Conservation (phyloP, 1,140 invertebrate genomes). For the Neodiprion lecontei region DNA sequence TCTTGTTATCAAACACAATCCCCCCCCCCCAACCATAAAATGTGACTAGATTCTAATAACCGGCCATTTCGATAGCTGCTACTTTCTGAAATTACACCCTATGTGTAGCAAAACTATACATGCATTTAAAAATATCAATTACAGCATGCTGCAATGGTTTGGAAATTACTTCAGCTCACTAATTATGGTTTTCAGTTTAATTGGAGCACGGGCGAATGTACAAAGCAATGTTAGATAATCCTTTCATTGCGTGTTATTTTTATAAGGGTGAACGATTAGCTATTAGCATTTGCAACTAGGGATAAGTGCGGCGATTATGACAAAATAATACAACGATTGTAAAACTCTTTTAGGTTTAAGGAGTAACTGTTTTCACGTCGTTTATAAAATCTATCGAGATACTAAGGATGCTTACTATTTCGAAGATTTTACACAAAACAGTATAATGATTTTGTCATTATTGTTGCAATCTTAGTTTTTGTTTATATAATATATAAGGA, state of each 20-base stretch:
- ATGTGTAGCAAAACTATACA: neutral
- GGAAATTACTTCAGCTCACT: conserved; percentile 42
- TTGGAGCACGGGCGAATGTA: conserved; percentile 64
- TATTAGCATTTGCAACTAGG: neutral
- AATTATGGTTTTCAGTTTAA: conserved; percentile 53
- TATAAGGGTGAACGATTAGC: conserved; percentile 47
- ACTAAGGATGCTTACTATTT: neutral
- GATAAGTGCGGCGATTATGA: neutral
- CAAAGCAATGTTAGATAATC: conserved; percentile 60
- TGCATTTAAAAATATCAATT: neutral
- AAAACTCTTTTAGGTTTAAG: neutral
- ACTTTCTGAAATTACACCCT: neutral
- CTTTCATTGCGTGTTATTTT: conserved; percentile 62
- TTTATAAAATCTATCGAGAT: conserved; percentile 3
- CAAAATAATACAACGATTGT: neutral
- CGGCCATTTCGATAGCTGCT: neutral
- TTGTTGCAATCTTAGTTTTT: conserved; percentile 29
- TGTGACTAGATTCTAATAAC: neutral
- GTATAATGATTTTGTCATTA: conserved; percentile 32
- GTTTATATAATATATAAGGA: conserved; percentile 37
- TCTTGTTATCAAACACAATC: too few species aligned
- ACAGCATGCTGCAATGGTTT: conserved; percentile 27
- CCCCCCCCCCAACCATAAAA: neutral
- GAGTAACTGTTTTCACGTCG: neutral
- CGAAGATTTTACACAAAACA: neutral